These are phyloP conservation scores for Psophia crepitans DNA, from an alignment of 2,113 vertebrate species.

Conservation along the genomic window DNA sequence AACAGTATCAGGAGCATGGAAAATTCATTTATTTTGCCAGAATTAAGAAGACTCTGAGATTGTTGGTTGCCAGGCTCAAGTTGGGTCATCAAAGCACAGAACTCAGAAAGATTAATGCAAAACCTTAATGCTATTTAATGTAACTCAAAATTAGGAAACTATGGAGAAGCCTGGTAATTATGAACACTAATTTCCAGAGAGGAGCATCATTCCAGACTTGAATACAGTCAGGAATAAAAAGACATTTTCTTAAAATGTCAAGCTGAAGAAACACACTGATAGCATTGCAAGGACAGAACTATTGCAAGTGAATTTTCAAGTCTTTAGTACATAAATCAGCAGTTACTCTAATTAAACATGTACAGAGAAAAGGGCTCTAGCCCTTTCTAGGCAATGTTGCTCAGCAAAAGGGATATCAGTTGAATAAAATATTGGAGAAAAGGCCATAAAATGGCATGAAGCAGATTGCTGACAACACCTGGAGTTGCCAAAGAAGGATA, in stretches of 20 bases:
- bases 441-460: not conserved
- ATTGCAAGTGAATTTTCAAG: not conserved
- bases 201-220: not conserved
- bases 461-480: conserved; percentile 53
- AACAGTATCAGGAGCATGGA: not conserved
- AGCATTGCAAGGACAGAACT: not conserved
- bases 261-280: not conserved
- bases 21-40: not conserved
- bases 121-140: not conserved
- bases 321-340: not conserved
- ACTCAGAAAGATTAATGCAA: not conserved
- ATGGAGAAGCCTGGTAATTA: not conserved
- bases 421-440: conserved; percentile 15
- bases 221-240: not conserved
- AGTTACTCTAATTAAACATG: conserved; percentile 7
- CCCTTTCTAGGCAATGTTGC: not conserved
- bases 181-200: not conserved
- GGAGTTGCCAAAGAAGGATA: conserved; percentile 58
- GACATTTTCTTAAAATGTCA: conserved; percentile 16
- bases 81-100: not conserved
- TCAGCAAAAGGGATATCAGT: not conserved
- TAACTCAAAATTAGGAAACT: not conserved
- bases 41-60: not conserved
- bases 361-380: not conserved
- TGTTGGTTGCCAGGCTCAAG: not conserved